Conservation (phyloP, 2,797 vertebrate species). For the Alfaro cultratus region DNA sequence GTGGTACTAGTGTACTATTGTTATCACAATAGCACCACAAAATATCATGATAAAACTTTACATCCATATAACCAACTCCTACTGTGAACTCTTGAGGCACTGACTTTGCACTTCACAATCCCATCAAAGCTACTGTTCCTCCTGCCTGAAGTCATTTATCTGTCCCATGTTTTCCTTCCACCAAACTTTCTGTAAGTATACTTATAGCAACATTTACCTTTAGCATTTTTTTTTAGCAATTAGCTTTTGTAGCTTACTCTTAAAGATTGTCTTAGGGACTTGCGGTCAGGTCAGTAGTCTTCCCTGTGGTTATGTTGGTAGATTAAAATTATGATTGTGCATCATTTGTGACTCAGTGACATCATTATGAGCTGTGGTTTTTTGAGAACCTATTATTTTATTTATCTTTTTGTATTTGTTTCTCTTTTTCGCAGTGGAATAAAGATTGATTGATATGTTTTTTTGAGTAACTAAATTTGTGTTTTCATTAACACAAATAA, state of each 20-base stretch:
- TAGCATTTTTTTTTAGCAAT: not conserved
- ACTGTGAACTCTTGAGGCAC: not conserved
- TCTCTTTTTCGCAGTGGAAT: no score
- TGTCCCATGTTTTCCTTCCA: not conserved
- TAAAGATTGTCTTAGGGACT: not conserved
- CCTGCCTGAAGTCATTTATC: not conserved
- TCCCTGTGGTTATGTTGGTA: not conserved
- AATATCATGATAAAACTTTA: no score
- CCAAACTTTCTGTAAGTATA: not conserved
- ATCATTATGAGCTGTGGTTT: no score
- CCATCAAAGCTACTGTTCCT: not conserved
- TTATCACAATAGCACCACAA: no score
- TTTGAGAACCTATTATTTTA: no score
- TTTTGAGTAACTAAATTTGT: not conserved
- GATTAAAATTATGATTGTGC: not conserved
- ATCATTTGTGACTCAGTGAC: no score
- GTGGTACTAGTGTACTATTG: no score
- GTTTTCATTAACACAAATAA: not conserved
- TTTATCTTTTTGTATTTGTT: no score
- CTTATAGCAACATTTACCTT: not conserved
- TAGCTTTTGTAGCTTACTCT: not conserved
- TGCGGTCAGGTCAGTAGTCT: not conserved
- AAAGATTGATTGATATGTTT: not conserved
- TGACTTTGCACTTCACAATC: not conserved
- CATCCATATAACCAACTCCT: not conserved